Evolutionary conservation across 2,113 vertebrate genomes (phyloP).

Genomic region (Globicephala melas): DNA sequence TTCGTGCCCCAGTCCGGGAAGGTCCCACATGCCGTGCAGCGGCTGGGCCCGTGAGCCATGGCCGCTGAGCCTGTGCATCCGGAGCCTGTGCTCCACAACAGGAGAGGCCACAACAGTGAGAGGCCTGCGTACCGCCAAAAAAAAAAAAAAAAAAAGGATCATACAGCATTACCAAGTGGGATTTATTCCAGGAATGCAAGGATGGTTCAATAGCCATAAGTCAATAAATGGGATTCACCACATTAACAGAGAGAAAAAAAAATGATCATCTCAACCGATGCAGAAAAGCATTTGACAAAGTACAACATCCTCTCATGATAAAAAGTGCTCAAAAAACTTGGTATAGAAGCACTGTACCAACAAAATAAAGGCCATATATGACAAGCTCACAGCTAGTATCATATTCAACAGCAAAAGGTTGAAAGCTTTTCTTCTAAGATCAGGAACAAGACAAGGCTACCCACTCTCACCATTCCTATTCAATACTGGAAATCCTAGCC

Average conservation of each 20-base stretch:
- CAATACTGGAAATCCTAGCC: not conserved
- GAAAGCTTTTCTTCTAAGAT: not conserved
- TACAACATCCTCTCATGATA: not conserved
- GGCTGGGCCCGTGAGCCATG: too few relatives aligned
- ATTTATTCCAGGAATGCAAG: not conserved
- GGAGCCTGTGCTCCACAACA: too few relatives aligned
- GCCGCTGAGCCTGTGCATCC: too few relatives aligned
- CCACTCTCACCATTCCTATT: not conserved
- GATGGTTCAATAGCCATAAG: not conserved
- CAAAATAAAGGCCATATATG: not conserved
- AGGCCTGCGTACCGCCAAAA: too few relatives aligned
- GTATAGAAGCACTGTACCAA: not conserved
- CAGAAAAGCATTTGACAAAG: not conserved
- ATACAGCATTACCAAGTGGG: not conserved
- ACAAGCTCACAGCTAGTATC: not conserved
- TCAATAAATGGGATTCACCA: not conserved
- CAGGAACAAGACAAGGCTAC: not conserved
- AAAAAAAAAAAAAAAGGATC: not conserved
- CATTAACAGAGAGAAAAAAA: not conserved
- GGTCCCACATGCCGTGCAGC: too few relatives aligned
- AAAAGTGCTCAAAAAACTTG: not conserved
- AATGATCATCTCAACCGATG: not conserved
- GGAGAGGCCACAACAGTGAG: too few relatives aligned
- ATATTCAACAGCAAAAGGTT: not conserved
- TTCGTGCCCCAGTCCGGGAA: too few relatives aligned